A percentile compares a stretch with the other conserved stretches of the same genome.
Conservation (phyloP, 53 echinoderm and acorn worm genomes). For the Hippasteria phrygiana region DNA sequence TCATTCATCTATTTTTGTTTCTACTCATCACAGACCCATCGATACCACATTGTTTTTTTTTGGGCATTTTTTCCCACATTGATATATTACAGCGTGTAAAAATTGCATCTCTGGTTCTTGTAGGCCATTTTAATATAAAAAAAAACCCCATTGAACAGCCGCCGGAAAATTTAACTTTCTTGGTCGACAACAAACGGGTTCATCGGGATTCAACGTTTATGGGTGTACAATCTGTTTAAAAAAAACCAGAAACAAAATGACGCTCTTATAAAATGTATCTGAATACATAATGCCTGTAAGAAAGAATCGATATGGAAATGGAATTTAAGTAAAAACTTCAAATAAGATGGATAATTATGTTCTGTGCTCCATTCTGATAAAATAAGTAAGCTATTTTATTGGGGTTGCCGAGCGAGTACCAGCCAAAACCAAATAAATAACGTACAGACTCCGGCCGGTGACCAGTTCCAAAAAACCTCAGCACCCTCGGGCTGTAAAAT, state of each 20-base stretch:
- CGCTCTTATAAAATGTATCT: not conserved
- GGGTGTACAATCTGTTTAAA: not conserved
- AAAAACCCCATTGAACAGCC: not conserved
- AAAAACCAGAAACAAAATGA: not conserved
- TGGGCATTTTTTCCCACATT: not conserved
- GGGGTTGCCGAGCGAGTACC: too few relatives aligned
- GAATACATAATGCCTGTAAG: constrained; percentile 40
- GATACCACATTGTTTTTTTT: constrained; percentile 22
- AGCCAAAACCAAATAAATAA: too few relatives aligned
- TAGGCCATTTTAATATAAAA: not conserved
- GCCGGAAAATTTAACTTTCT: not conserved
- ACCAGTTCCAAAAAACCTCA: too few relatives aligned
- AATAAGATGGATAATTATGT: not conserved
- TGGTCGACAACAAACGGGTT: not conserved
- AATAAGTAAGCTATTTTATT: not conserved
- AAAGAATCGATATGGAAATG: not conserved
- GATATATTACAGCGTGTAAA: constrained; percentile 24
- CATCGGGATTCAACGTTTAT: not conserved
- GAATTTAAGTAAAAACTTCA: not conserved
- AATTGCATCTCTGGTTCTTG: constrained; percentile 5
- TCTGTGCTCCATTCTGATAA: not conserved
- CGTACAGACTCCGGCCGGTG: too few relatives aligned
- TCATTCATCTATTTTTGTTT: constrained; percentile 20
- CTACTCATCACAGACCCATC: constrained; percentile 35
- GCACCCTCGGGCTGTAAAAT: too few relatives aligned